These are phyloP conservation scores for Gyps fulvus DNA, from an alignment of 2,113 vertebrate species.

Conservation along the genomic window DNA sequence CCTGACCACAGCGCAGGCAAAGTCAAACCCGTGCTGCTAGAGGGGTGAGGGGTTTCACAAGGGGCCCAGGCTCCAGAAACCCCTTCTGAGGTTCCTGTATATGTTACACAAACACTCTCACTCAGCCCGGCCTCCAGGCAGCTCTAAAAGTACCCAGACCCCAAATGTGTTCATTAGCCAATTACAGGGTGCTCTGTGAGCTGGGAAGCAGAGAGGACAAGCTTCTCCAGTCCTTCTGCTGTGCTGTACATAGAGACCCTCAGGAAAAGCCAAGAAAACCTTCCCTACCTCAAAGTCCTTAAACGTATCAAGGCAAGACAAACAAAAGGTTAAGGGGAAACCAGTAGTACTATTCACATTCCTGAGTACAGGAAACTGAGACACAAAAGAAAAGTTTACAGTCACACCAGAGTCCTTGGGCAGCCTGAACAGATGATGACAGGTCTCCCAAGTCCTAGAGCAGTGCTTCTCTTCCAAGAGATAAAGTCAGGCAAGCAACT, in stretches of 20 bases:
- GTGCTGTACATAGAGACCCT: not conserved
- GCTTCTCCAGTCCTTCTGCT: not conserved
- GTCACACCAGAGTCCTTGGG: not conserved
- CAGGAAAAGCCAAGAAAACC: not conserved
- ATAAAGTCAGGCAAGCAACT: not conserved
- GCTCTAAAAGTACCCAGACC: not conserved
- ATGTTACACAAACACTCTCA: not conserved
- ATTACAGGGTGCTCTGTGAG: not conserved
- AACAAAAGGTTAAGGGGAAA: not conserved
- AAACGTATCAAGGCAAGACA: not conserved
- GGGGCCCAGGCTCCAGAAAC: not conserved
- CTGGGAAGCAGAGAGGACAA: not conserved
- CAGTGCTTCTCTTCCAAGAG: not conserved
- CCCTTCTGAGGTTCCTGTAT: not conserved
- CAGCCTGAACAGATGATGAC: not conserved
- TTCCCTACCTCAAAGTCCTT: not conserved
- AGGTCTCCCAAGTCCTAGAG: not conserved
- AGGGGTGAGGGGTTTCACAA: not conserved
- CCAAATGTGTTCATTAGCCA: not conserved
- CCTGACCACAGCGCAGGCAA: not conserved
- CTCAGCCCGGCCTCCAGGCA: not conserved
- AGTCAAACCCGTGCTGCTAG: not conserved
- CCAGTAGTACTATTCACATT: not conserved
- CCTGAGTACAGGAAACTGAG: not conserved
- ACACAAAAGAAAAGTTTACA: not conserved